phyloP scores from a whole-genome alignment of 1,140 invertebrate species.

The Drusus annulatus region DNA sequence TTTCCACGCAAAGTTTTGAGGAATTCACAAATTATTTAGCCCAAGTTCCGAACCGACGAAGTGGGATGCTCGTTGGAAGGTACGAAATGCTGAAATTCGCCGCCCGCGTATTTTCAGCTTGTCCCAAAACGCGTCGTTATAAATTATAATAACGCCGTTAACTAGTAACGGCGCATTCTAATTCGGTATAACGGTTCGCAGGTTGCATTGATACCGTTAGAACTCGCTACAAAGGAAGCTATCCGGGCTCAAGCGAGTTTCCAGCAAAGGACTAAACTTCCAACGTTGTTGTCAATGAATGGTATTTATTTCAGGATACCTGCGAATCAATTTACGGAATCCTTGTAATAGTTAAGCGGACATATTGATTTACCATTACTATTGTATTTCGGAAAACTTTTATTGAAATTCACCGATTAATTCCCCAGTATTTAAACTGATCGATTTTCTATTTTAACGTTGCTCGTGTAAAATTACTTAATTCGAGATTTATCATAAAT shows the following conservation, averaged over 20 bases:
- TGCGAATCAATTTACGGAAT: conserved; percentile 37
- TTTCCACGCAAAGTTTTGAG: conserved; percentile 14
- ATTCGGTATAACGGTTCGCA: conserved; percentile 13
- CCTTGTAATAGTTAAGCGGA: conserved; percentile 6
- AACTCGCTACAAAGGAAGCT: conserved; percentile 17
- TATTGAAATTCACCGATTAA: too few relatives aligned
- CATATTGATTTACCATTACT: too few relatives aligned
- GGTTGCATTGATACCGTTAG: conserved; percentile 23
- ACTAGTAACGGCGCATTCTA: conserved; percentile 22
- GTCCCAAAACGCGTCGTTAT: neutral
- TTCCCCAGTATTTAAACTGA: too few relatives aligned
- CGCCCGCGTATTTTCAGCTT: conserved; percentile 1
- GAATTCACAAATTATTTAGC: conserved; percentile 30
- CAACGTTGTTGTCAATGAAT: conserved; percentile 21
- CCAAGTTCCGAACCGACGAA: conserved; percentile 5
- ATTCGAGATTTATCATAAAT: too few relatives aligned
- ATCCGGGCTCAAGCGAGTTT: conserved; percentile 7
- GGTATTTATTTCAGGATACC: conserved; percentile 9
- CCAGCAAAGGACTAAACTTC: conserved; percentile 3
- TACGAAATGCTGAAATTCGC: conserved; percentile 2
- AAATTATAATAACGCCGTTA: conserved; percentile 27
- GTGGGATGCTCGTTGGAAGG: neutral
- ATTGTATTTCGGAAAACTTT: too few relatives aligned
- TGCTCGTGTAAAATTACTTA: too few relatives aligned
- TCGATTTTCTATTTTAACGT: too few relatives aligned